Evolutionary conservation across 30 jellyfish, hydroid and myxozoan genomes (phyloP).

Genomic region (Pseudorhiza aurosa): DNA sequence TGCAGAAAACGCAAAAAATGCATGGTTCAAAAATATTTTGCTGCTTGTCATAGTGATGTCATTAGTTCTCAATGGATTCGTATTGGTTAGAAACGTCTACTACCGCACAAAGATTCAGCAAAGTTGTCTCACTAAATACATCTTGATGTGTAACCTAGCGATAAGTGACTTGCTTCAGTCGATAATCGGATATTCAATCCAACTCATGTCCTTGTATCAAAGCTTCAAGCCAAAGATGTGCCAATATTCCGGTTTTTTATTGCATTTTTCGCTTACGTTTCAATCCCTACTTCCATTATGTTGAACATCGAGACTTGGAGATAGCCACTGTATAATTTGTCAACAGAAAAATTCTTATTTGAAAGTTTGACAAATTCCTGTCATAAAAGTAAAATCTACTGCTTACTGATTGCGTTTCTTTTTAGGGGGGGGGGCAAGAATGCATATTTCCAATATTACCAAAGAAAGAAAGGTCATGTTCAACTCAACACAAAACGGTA

Average conservation of each 20-base stretch:
- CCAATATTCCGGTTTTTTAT: conserved; percentile 23
- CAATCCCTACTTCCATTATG: not conserved
- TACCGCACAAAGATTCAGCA: not conserved
- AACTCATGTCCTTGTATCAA: not conserved
- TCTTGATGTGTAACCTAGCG: conserved; percentile 15
- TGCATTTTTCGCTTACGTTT: conserved; percentile 26
- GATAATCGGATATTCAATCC: conserved; percentile 1
- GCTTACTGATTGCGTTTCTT: too few relatives aligned
- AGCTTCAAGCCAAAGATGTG: conserved; percentile 17
- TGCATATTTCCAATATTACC: too few relatives aligned
- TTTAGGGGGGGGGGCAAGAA: too few relatives aligned
- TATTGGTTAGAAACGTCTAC: not conserved
- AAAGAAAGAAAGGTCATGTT: too few relatives aligned
- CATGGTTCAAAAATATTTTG: not conserved
- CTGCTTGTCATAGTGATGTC: not conserved
- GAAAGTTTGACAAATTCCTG: too few relatives aligned
- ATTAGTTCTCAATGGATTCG: not conserved
- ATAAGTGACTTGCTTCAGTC: conserved; percentile 24
- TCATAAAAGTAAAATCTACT: too few relatives aligned
- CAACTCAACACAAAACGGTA: too few relatives aligned
- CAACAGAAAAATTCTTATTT: too few relatives aligned
- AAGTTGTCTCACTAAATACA: not conserved
- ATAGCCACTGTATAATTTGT: too few relatives aligned
- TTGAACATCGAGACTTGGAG: conserved; percentile 19
- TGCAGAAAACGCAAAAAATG: too few relatives aligned